phyloP scores from a whole-genome alignment of 1,140 invertebrate species.

The Macrostomum lignano region DNA sequence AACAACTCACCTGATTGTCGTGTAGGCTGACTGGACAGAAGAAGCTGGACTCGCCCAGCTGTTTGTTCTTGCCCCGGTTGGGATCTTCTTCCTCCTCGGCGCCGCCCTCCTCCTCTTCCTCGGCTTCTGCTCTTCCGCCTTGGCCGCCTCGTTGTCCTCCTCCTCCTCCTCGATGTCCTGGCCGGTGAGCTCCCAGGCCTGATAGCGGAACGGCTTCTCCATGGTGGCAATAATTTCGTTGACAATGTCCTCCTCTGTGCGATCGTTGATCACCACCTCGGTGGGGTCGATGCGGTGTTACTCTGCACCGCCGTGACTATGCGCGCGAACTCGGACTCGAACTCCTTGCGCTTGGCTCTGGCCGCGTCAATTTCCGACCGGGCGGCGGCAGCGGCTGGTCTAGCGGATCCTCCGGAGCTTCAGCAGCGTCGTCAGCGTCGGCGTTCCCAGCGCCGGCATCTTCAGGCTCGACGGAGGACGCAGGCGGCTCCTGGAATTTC shows the following conservation, averaged over 20 bases:
- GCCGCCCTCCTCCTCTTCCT: constrained; percentile 5
- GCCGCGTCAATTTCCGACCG: constrained; percentile 7
- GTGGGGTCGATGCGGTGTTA: too few relatives aligned
- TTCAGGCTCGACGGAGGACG: too few relatives aligned
- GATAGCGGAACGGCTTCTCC: too few relatives aligned
- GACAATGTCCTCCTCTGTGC: too few relatives aligned
- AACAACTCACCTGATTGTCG: constrained; percentile 9
- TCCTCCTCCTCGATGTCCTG: constrained; percentile 9
- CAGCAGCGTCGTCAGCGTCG: too few relatives aligned
- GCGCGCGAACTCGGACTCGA: too few relatives aligned
- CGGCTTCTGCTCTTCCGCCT: constrained; percentile 6
- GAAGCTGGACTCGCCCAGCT: constrained; percentile 21
- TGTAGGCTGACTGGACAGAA: constrained; percentile 25
- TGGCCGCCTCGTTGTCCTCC: constrained; percentile 5
- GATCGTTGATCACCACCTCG: too few relatives aligned
- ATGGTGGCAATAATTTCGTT: too few relatives aligned
- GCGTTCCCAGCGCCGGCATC: too few relatives aligned
- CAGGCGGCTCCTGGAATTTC: background rate
- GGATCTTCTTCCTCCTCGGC: constrained; percentile 19
- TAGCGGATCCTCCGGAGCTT: too few relatives aligned
- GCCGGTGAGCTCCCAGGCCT: constrained; percentile 8
- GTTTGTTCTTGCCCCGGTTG: constrained; percentile 17
- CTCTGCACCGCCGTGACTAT: too few relatives aligned
- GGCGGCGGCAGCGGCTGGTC: constrained; percentile 4
- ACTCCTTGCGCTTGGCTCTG: background rate